Evolutionary conservation across 2,888 invertebrate species (phyloP).

Genomic region (Drosophila yooni): DNA sequence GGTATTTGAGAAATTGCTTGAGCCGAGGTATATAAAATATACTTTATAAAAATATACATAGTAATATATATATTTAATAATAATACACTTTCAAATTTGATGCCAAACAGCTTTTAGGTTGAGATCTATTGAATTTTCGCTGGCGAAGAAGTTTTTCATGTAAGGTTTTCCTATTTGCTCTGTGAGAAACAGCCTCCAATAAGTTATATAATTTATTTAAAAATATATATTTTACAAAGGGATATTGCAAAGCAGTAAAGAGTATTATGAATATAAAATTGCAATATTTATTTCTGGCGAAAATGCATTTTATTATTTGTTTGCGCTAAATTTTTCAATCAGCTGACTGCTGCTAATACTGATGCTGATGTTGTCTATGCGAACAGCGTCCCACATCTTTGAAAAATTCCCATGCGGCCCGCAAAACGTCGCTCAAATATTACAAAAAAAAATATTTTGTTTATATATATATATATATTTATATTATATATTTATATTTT

Average conservation of each 20-base stretch:
- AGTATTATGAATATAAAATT: too few relatives aligned
- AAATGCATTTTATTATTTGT: not conserved
- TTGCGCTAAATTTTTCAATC: not conserved
- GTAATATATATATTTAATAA: not conserved
- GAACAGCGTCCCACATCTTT: not conserved
- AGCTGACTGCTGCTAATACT: not conserved
- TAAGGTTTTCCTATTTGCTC: too few relatives aligned
- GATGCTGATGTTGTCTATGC: not conserved
- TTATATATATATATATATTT: too few relatives aligned
- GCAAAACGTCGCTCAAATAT: not conserved
- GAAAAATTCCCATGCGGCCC: not conserved
- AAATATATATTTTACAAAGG: too few relatives aligned
- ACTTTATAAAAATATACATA: not conserved
- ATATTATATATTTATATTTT: too few relatives aligned
- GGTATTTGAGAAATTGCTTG: not conserved
- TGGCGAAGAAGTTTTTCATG: not conserved
- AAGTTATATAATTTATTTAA: not conserved
- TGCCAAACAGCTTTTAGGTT: not conserved
- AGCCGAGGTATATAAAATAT: not conserved
- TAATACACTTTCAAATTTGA: not conserved
- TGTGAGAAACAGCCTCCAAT: not conserved
- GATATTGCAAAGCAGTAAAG: too few relatives aligned
- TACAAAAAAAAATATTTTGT: too few relatives aligned
- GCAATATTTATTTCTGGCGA: too few relatives aligned
- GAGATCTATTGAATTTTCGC: not conserved